phyloP scores from a whole-genome alignment of 2,888 invertebrate species.

The Phyto melanocephala region DNA sequence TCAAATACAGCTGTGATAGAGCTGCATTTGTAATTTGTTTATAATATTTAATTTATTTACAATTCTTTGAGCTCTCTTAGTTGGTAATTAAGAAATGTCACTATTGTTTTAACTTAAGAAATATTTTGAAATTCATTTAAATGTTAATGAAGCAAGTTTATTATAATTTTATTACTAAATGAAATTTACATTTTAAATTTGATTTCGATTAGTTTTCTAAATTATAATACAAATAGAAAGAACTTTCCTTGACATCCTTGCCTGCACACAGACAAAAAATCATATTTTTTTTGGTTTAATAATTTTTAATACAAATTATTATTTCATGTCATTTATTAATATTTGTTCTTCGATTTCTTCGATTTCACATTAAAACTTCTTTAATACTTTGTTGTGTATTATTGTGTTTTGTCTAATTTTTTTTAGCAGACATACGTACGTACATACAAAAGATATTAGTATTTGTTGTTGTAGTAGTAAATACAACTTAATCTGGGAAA shows the following conservation, averaged over 20 bases:
- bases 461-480: not conserved
- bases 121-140: not conserved
- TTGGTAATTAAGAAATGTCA: not conserved
- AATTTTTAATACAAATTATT: too few species aligned
- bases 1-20: too few species aligned
- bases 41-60: not conserved
- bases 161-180: not conserved
- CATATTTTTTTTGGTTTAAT: too few species aligned
- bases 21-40: too few species aligned
- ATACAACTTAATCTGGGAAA: not conserved
- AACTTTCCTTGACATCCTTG: conserved; percentile 15
- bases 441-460: not conserved
- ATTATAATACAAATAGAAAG: not conserved
- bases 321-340: too few species aligned
- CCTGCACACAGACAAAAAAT: too few species aligned
- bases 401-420: not conserved
- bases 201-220: not conserved
- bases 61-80: not conserved
- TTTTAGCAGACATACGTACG: too few species aligned
- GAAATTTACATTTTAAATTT: not conserved
- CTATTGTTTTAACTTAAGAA: not conserved
- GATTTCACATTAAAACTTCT: too few species aligned
- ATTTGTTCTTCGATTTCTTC: too few species aligned
- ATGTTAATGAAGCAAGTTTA: not conserved
- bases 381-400: too few species aligned